Conservation (phyloP, 23 tunicate species). For the Phallusia fumigata region DNA sequence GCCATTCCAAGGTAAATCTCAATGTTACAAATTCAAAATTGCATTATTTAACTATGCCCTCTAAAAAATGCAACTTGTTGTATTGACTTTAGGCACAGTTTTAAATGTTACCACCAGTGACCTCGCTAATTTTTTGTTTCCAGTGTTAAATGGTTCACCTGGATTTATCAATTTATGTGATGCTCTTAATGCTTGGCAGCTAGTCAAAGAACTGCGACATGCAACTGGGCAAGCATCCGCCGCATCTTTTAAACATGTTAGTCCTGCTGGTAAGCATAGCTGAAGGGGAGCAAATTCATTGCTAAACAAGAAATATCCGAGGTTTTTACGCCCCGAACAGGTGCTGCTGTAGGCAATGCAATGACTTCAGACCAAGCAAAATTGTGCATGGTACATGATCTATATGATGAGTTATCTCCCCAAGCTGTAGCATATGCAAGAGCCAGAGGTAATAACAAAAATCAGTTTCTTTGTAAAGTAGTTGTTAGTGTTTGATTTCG, state of each 20-base stretch:
- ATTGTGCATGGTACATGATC: slow-evolving; percentile 77
- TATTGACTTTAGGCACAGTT: too few relatives aligned
- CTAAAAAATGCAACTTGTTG: too few relatives aligned
- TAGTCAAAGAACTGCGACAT: slow-evolving; percentile 60
- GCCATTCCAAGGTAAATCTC: slow-evolving; percentile 68
- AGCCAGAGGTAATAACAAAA: slow-evolving; percentile 62
- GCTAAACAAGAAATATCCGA: background rate
- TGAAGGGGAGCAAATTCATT: background rate
- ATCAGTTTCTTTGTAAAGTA: background rate
- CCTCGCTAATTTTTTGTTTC: slow-evolving; percentile 1
- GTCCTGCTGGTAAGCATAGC: slow-evolving; percentile 72
- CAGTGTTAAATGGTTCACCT: slow-evolving; percentile 87
- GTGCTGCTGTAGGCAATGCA: slow-evolving; percentile 70
- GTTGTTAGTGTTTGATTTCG: background rate
- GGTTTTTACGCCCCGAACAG: slow-evolving; percentile 17
- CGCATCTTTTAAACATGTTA: slow-evolving; percentile 91
- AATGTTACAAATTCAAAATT: too few relatives aligned
- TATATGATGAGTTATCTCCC: slow-evolving; percentile 56
- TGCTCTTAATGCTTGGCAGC: slow-evolving; percentile 92
- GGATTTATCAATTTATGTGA: slow-evolving; percentile 91
- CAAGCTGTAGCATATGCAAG: slow-evolving; percentile 82
- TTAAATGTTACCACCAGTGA: too few relatives aligned
- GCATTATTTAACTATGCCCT: too few relatives aligned
- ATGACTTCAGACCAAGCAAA: slow-evolving; percentile 62
- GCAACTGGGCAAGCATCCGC: slow-evolving; percentile 59